Evolutionary conservation across 2,888 invertebrate genomes (phyloP), one percentile per base, ranked within the genome.

Genomic region (Criorhina ranunculi): DNA sequence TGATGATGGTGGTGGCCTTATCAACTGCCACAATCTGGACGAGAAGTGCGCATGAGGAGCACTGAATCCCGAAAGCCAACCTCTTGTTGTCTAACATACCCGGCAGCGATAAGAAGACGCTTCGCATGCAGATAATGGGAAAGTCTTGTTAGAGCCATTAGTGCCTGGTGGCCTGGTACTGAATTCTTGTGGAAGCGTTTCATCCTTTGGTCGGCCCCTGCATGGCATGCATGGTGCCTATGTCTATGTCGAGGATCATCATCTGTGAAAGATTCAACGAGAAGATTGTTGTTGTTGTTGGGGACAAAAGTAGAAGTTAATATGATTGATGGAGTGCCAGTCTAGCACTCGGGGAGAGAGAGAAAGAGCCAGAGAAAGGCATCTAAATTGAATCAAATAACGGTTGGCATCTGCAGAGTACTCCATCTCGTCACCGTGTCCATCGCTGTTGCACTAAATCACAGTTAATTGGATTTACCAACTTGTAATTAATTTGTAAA

Each of bases 61-160:
- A 15, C 17, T 69, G 69, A 3, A 40, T n/a, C 64, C 24, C 55
- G 8, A 55, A 17, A 75, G 42, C 53, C 79, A 72, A 85, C 79
- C 69, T 73, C 83, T 79, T 46, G 73, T 85, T 85, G 85, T 85
- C 85, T 67, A 80, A 85, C 85, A 85, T 80, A 85, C 80, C 85
- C 85, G 75, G 80, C 85, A 85, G 75, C 85, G 85, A 85, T 85
- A 85, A 85, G 85, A 53, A 70, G 79, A 76, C 75, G 73, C 66
- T 85, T 70, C 64, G 85, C 85, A 80, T 80, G 70, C 80, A 80
- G 85, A 85, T 85, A 85, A 85, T 85, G 85, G 80, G 80, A 85
- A 85, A 85, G 64, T 85, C 85, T 85, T 85, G 85, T 85, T 70
- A 80, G 59, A 72, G 64, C 80, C 85, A 85, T 85, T 85, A 85